phyloP scores from a whole-genome alignment of 2,888 invertebrate genomes.

The Tortrix viridana region DNA sequence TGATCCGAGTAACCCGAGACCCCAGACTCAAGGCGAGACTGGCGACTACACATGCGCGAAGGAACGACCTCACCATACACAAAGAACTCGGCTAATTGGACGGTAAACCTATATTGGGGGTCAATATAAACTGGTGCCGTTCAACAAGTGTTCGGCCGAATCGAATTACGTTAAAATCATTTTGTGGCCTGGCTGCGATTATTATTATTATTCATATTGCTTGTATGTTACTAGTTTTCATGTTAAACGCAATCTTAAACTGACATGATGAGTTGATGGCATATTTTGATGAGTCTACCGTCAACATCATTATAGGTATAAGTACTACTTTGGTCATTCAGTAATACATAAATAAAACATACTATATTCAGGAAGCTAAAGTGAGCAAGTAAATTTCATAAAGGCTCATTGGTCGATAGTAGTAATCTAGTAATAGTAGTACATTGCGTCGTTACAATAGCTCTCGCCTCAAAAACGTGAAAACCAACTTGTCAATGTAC shows the following conservation, averaged over 20 bases:
- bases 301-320: too few relatives aligned
- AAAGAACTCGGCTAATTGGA: slow-evolving; percentile 58
- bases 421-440: too few relatives aligned
- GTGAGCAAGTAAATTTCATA: too few relatives aligned
- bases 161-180: slow-evolving; percentile 80
- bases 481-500: too few relatives aligned
- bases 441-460: too few relatives aligned
- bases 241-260: slow-evolving; percentile 41
- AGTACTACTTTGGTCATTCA: too few relatives aligned
- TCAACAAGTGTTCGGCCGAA: slow-evolving; percentile 73
- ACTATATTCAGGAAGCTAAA: too few relatives aligned
- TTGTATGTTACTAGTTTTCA: slow-evolving; percentile 68
- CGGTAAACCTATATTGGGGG: slow-evolving; percentile 43
- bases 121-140: slow-evolving; percentile 64
- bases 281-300: too few relatives aligned
- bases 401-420: too few relatives aligned
- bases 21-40: slow-evolving; percentile 76
- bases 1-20: slow-evolving; percentile 80
- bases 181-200: slow-evolving; percentile 79
- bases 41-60: slow-evolving; percentile 65
- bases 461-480: too few relatives aligned
- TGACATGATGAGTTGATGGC: slow-evolving; percentile 13
- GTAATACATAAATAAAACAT: too few relatives aligned
- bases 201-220: slow-evolving; percentile 70
- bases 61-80: slow-evolving; percentile 58